A percentile compares a stretch with the other conserved stretches of the same genome.
phyloP scores from a whole-genome alignment of 2,113 vertebrate species.

The Malaclemys terrapin region DNA sequence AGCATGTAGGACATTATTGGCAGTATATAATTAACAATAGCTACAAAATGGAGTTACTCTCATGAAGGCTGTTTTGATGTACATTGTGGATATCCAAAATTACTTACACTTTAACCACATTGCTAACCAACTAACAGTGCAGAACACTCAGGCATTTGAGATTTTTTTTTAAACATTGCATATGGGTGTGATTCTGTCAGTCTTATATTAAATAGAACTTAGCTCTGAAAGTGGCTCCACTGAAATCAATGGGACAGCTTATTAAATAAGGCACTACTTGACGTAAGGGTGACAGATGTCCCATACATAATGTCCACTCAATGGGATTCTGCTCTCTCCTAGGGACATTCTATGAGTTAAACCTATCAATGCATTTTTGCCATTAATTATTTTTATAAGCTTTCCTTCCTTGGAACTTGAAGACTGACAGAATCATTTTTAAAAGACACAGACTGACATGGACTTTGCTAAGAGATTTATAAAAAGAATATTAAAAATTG shows the following conservation, averaged over 20 bases:
- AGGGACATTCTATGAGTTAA: neutral
- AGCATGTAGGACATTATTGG: neutral
- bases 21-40: accelerated
- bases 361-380: neutral
- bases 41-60: neutral
- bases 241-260: neutral
- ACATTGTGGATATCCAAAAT: neutral
- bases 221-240: neutral
- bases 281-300: neutral
- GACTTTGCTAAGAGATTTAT: neutral
- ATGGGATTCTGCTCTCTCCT: neutral
- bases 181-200: neutral
- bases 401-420: neutral
- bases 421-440: neutral
- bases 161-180: neutral
- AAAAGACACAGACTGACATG: neutral
- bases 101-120: neutral
- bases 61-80: neutral
- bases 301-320: neutral
- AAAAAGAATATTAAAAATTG: neutral
- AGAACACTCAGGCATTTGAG: neutral
- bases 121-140: neutral
- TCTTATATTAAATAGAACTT: neutral
- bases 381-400: neutral
- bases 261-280: neutral